Percentiles rank a stretch among this genome's conserved stretches.
Conservation (phyloP, 2,113 vertebrate genomes). For the Nematolebias whitei region DNA sequence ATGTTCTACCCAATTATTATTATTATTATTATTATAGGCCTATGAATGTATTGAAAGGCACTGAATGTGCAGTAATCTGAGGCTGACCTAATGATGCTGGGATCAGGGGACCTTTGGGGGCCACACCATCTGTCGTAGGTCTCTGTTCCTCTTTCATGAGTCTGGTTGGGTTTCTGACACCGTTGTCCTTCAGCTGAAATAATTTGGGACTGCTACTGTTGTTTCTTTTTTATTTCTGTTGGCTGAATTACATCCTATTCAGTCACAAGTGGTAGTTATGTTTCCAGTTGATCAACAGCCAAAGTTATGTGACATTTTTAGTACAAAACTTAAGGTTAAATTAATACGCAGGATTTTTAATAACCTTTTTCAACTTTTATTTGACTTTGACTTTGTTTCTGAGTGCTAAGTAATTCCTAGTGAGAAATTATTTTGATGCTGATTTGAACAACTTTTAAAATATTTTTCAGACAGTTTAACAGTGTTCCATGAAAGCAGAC, state of each 20-base stretch:
- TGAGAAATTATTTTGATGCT: neutral
- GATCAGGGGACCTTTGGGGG: conserved; percentile 6
- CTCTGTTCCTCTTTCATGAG: neutral
- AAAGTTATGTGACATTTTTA: too few species aligned
- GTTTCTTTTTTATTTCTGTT: neutral
- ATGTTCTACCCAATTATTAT: too few species aligned
- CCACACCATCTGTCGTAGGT: conserved; percentile 5
- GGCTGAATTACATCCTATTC: too few species aligned
- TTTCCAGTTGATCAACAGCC: too few species aligned
- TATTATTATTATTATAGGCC: too few species aligned
- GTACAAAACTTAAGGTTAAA: too few species aligned
- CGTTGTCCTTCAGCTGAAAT: conserved; percentile 4
- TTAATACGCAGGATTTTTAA: too few species aligned
- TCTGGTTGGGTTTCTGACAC: neutral
- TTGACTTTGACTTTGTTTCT: too few species aligned
- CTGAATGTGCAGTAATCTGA: conserved; percentile 9
- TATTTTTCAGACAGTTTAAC: conserved; percentile 20
- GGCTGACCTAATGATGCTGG: conserved; percentile 11
- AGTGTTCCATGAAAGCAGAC: conserved; percentile 1
- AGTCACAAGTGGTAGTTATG: too few species aligned
- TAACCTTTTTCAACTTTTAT: too few species aligned
- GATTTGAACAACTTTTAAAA: conserved; percentile 1
- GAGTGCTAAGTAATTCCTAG: too few species aligned
- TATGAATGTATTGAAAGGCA: neutral
- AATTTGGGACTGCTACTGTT: neutral